phyloP scores from a whole-genome alignment of 2,888 invertebrate genomes.

The Volucella bombylans region DNA sequence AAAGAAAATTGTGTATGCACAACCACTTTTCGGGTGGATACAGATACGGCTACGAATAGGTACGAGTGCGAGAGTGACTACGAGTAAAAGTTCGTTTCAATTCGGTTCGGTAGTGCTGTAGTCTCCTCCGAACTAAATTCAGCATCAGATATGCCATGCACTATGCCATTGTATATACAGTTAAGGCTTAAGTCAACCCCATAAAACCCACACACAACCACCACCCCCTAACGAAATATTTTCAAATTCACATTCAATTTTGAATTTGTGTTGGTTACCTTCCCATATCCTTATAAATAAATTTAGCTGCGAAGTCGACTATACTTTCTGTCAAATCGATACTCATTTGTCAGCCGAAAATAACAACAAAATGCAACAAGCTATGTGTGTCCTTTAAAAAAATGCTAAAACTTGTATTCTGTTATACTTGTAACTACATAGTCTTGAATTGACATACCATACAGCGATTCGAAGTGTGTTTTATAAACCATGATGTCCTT shows the following conservation, averaged over 20 bases:
- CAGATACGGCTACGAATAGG: conserved; percentile 1
- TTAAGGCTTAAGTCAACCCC: neutral
- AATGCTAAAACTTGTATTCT: too few species aligned
- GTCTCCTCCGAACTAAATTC: too few species aligned
- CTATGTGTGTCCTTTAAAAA: neutral
- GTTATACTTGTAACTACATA: too few species aligned
- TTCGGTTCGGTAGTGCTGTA: too few species aligned
- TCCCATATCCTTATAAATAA: neutral
- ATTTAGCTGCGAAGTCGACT: conserved; percentile 7
- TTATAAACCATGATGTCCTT: too few species aligned
- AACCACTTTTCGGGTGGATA: conserved; percentile 32
- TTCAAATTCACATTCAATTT: conserved; percentile 39
- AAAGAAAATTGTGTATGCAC: conserved; percentile 51
- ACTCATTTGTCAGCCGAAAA: conserved; percentile 21
- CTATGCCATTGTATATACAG: neutral
- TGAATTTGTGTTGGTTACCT: conserved; percentile 31
- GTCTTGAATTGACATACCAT: too few species aligned
- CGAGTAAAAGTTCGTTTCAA: too few species aligned
- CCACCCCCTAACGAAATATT: conserved; percentile 15
- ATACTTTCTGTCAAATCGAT: conserved; percentile 17
- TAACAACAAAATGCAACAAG: conserved; percentile 29
- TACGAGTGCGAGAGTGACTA: neutral
- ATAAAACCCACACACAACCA: neutral
- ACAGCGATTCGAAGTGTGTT: too few species aligned
- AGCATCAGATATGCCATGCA: neutral